Evolutionary conservation across 2,797 vertebrate genomes (phyloP).

Genomic region (Aeoliscus strigatus): DNA sequence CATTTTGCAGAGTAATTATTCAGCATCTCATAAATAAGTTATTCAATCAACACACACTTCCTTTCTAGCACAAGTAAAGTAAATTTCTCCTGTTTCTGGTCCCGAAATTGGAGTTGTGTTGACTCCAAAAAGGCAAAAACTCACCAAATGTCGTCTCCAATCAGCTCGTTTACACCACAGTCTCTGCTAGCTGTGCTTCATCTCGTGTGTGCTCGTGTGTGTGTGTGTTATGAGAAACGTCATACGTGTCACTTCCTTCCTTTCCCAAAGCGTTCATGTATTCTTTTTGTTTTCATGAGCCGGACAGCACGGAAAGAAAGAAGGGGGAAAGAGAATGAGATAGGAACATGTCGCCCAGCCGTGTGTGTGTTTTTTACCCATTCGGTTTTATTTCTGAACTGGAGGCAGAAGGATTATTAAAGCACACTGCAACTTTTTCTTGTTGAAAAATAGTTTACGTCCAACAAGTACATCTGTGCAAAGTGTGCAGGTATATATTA

Average conservation of each 20-base stretch:
- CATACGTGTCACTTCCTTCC: conserved; percentile 55
- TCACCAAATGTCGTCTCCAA: conserved; percentile 26
- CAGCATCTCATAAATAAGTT: too few relatives aligned
- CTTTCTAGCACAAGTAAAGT: too few relatives aligned
- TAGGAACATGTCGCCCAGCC: neutral
- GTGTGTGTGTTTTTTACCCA: neutral
- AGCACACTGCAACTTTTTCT: too few relatives aligned
- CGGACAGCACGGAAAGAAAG: conserved; percentile 13
- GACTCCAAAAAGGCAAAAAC: conserved; percentile 11
- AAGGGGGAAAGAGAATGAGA: conserved; percentile 18
- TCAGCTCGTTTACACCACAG: conserved; percentile 9
- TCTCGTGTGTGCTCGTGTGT: conserved; percentile 33
- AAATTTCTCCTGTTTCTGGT: too few relatives aligned
- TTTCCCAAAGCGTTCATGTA: conserved; percentile 21
- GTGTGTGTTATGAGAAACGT: conserved; percentile 23
- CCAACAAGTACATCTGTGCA: too few relatives aligned
- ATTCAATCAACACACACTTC: too few relatives aligned
- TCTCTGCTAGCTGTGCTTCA: conserved; percentile 12
- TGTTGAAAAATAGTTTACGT: too few relatives aligned
- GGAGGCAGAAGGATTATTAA: too few relatives aligned
- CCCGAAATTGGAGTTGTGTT: neutral
- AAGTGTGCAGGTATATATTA: too few relatives aligned
- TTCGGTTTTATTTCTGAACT: neutral
- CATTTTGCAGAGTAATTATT: too few relatives aligned
- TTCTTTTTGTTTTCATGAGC: conserved; percentile 36